These are phyloP conservation scores for Chaetogeoica ovagalla DNA, from an alignment of 2,888 invertebrate species.

Conservation along the genomic window DNA sequence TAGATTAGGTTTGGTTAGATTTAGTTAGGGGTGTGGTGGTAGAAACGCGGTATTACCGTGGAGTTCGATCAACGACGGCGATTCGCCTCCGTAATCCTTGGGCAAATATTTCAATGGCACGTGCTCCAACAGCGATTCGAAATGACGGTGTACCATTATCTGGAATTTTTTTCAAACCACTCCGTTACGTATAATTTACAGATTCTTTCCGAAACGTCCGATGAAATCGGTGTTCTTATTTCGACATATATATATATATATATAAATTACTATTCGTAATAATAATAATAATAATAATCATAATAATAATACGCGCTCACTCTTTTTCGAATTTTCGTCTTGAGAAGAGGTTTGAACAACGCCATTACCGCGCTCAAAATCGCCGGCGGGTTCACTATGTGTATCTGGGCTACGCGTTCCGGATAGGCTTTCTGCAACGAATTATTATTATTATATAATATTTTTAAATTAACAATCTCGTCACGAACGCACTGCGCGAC, in stretches of 20 bases:
- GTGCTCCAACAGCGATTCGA: slow-evolving; percentile 74
- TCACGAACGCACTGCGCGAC: slow-evolving; percentile 5
- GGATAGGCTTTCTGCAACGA: slow-evolving; percentile 74
- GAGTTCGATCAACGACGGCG: slow-evolving; percentile 55
- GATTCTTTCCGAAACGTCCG: no score
- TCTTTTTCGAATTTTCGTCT: slow-evolving; percentile 81
- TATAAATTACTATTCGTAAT: no score
- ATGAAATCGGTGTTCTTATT: no score
- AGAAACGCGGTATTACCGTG: slow-evolving; percentile 56
- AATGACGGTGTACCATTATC: slow-evolving; percentile 73
- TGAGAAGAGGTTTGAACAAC: slow-evolving; percentile 82
- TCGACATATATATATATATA: no score
- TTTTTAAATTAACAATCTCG: no score
- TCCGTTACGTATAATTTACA: no score
- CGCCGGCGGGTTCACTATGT: slow-evolving; percentile 80
- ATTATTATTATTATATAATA: no score
- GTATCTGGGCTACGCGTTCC: slow-evolving; percentile 82
- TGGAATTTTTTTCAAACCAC: neutral
- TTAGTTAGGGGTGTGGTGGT: no score
- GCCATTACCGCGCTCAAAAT: slow-evolving; percentile 76
- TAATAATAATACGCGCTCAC: slow-evolving; percentile 60
- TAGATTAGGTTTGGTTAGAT: no score
- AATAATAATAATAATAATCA: neutral
- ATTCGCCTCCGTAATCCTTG: slow-evolving; percentile 74
- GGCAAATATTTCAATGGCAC: slow-evolving; percentile 79